A percentile compares a stretch with the other conserved stretches of the same genome.
Evolutionary conservation across 2,888 invertebrate genomes (phyloP).

Genomic region (Chrysomela aeneicollis): DNA sequence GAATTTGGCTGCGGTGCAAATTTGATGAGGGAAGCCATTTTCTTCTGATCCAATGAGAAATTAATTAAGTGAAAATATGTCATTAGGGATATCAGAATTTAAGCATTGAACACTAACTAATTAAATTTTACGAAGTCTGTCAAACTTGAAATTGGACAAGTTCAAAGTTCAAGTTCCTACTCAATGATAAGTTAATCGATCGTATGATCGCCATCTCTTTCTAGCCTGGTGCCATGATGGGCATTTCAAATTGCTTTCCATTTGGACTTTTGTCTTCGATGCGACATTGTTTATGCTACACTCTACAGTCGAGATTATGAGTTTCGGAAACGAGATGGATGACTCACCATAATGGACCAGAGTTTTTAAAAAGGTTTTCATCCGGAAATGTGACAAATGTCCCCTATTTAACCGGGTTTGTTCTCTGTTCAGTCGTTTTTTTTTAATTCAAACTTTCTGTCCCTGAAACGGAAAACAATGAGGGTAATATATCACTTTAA

Average conservation of each 20-base stretch:
- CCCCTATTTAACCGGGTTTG: background rate
- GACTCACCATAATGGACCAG: conserved; percentile 25
- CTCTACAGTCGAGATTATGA: conserved; percentile 18
- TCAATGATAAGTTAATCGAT: conserved; percentile 16
- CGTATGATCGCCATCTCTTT: conserved; percentile 26
- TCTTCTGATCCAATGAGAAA: no score
- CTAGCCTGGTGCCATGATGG: conserved; percentile 25
- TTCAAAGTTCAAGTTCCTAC: background rate
- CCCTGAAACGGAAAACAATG: background rate
- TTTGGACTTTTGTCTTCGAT: conserved; percentile 23
- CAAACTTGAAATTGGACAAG: no score
- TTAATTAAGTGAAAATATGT: no score
- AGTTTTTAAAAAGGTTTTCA: conserved; percentile 19
- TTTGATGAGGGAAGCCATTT: no score
- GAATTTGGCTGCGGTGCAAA: no score
- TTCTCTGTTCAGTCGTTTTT: background rate
- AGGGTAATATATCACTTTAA: background rate
- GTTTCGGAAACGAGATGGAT: conserved; percentile 25
- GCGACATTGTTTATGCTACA: conserved; percentile 19
- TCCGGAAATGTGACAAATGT: conserved; percentile 21
- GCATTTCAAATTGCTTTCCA: conserved; percentile 16
- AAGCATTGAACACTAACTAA: no score
- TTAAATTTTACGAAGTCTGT: no score
- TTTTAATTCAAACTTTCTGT: background rate
- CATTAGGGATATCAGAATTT: no score